Evolutionary conservation across 2,888 invertebrate species (phyloP).

Genomic region (Rhingia rostrata): DNA sequence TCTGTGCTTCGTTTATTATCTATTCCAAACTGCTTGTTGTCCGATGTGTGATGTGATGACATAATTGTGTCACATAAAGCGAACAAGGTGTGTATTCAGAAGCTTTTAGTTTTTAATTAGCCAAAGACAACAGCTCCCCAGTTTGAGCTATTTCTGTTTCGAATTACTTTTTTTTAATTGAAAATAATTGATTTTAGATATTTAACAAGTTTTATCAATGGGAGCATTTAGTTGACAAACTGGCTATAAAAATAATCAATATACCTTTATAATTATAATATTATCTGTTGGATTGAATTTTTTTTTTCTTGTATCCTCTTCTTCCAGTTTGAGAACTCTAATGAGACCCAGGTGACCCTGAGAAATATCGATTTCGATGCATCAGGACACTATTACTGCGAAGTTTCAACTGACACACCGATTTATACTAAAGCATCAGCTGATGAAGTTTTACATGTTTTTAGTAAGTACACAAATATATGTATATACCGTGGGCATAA

Average conservation of each 20-base stretch:
- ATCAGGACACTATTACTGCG: conserved; percentile 91
- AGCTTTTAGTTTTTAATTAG: background rate
- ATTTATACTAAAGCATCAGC: conserved; percentile 92
- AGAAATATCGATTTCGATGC: conserved; percentile 90
- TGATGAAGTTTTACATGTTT: conserved; percentile 90
- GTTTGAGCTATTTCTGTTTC: background rate
- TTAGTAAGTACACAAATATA: conserved; percentile 87
- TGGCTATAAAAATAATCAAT: background rate
- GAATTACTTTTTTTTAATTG: background rate
- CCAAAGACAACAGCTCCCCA: background rate
- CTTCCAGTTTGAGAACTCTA: conserved; percentile 80
- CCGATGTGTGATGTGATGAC: no score
- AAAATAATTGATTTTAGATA: no score
- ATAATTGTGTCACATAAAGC: background rate
- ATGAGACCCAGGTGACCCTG: conserved; percentile 84
- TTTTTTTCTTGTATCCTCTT: background rate
- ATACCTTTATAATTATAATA: background rate
- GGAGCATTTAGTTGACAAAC: background rate
- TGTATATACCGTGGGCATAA: conserved; percentile 9
- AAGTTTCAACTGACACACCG: conserved; percentile 91
- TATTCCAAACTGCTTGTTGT: no score
- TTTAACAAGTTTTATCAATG: background rate
- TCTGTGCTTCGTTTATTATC: no score
- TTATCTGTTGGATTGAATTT: no score
- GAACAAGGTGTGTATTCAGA: background rate